Evolutionary conservation across 2,797 vertebrate species (phyloP), one percentile per base, ranked within the genome.

Genomic region (Amphiprion clarkii): DNA sequence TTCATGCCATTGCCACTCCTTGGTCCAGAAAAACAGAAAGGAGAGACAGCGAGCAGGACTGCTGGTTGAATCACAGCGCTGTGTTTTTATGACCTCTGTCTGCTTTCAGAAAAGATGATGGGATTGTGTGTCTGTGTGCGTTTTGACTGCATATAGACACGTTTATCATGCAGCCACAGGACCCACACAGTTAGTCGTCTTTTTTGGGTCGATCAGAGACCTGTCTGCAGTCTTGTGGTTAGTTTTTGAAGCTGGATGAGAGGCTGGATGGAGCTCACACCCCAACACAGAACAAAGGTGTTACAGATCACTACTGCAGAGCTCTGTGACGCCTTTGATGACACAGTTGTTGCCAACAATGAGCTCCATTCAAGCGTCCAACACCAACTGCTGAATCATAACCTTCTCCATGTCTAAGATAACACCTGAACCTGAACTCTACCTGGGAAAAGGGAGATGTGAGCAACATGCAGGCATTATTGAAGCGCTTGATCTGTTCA

Each of bases 1-100:
- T 72, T 72, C 27, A 21, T 89, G 88, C 81, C 85, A 79, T 42
- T 53, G 78, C 82, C 78, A 64, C 70, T 74, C 67, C 59, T 60
- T 6, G 36, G 76, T 80, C 87, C 84, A 87, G 83, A 82, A 87
- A 84, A 84, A 86, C 74, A 79, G 62, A 67, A 54, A 48, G 61
- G 48, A 42, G 71, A 74, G 59, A 63, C 33, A 57, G 75, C 65
- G 66, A 77, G 78, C 39, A 19, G 52, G 68, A 68, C 59, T 52
- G 70, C 69, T 54, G 70, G 69, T 67, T 86, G 84, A 83, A 79
- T 86, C 79, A 63, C 68, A 67, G 51, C 46, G 3, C 74, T 58
- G 63, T 76, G 66, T 72, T 79, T 84, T 82, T 67, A 67, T 83
- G 72, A 79, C 69, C 82, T 42, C 6, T 21, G 64, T 69, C 65